Evolutionary conservation across 2,888 invertebrate species (phyloP), one percentile per base, ranked within the genome.

Genomic region (Stratiomys singularior): DNA sequence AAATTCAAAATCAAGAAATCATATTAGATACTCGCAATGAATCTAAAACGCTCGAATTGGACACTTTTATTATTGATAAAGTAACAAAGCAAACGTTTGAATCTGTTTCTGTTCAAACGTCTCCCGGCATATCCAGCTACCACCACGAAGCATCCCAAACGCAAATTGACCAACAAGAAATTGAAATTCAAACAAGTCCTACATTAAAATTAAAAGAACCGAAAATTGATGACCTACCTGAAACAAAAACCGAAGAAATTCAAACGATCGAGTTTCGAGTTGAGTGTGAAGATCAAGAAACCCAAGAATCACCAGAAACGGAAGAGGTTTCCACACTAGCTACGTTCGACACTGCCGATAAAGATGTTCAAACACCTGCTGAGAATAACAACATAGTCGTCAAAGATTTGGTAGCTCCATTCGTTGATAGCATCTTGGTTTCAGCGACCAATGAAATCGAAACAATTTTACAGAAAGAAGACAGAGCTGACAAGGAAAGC

Each of bases 201-300:
- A 77, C 82, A 13, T 78, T 78, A 25, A 81, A 81, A 77, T n/a
- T n/a, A n/a, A n/a, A n/a, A n/a, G n/a, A n/a, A n/a, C n/a, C n/a
- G n/a, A n/a, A n/a, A n/a, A n/a, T n/a, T n/a, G n/a, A n/a, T n/a
- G n/a, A n/a, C n/a, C n/a, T n/a, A n/a, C n/a, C n/a, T n/a, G n/a
- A n/a, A n/a, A n/a, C n/a, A n/a, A 77, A 88, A 86, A 84, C 89
- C 86, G 78, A 87, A 84, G 80, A 88, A 78, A 87, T 89, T 13
- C 90, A 90, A 83, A 88, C 88, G 1, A 88, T 89, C 78, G 74
- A 79, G 60, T 15, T 76, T 0, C 21, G 27, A 13, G 63, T 37
- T 25, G 11, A 71, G 9, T 82, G 85, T 69, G 82, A 82, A 27
- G 86, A 88, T 81, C 82, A 82, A 46, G 64, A 81, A 0, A 74